A percentile compares a stretch with the other conserved stretches of the same genome.
phyloP scores from a whole-genome alignment of 2,888 invertebrate species.

The Oxystoma pomonae region DNA sequence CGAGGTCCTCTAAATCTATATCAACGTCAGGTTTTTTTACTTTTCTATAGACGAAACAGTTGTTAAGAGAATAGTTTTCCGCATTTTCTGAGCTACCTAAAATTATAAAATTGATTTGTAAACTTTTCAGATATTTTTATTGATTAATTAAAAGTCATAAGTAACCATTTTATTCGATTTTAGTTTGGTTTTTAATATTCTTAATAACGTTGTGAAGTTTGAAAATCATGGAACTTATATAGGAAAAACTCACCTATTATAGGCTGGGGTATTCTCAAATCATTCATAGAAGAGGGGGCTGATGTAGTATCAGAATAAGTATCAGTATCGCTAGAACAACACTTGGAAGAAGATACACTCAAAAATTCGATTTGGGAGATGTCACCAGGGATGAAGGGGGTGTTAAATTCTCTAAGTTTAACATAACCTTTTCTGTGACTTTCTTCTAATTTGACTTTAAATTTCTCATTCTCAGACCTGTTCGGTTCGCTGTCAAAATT shows the following conservation, averaged over 20 bases:
- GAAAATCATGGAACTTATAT: too few species aligned
- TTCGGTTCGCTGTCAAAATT: conserved; percentile 37
- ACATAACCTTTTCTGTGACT: conserved; percentile 47
- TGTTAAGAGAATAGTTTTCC: conserved; percentile 14
- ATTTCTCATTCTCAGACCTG: conserved; percentile 10
- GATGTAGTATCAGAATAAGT: conserved; percentile 23
- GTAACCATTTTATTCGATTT: too few species aligned
- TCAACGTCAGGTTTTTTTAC: conserved; percentile 39
- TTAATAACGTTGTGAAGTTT: too few species aligned
- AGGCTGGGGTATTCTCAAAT: conserved; percentile 27
- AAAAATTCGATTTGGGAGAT: conserved; percentile 22
- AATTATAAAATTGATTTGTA: too few species aligned
- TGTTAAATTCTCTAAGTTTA: conserved; percentile 36
- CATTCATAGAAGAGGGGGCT: conserved; percentile 14
- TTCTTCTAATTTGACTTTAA: conserved; percentile 29
- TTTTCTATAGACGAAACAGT: conserved; percentile 39
- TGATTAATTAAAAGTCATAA: too few species aligned
- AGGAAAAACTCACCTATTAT: too few species aligned
- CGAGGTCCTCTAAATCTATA: conserved; percentile 27
- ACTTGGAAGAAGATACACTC: conserved; percentile 22
- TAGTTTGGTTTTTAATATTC: too few species aligned
- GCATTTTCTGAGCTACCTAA: conserved; percentile 8
- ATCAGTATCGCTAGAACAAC: conserved; percentile 23
- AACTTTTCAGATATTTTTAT: too few species aligned
- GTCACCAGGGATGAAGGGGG: conserved; percentile 2